A percentile compares a stretch with the other conserved stretches of the same genome.
Evolutionary conservation across 1,140 invertebrate genomes (phyloP).

Genomic region (Pristionchus pacificus): DNA sequence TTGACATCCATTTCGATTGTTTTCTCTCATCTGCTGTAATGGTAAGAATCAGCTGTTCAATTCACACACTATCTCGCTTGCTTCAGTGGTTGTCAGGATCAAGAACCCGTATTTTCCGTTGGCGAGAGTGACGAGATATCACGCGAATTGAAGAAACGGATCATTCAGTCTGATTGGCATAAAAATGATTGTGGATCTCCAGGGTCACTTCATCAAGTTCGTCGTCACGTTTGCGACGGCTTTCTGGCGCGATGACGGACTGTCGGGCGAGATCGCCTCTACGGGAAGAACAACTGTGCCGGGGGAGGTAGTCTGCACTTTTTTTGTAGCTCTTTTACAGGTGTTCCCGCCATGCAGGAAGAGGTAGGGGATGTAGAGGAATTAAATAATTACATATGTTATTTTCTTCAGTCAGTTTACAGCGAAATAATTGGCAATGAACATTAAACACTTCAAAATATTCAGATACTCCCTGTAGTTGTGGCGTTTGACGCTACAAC

Average conservation of each 20-base stretch:
- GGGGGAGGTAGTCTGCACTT: conserved; percentile 9
- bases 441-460: not conserved
- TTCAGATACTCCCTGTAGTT: conserved; percentile 19
- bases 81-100: no score
- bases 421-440: no score
- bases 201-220: conserved; percentile 30
- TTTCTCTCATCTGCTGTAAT: no score
- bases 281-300: conserved; percentile 23
- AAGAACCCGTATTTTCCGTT: no score
- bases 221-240: conserved; percentile 32
- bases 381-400: no score
- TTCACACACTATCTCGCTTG: no score
- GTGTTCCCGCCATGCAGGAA: not conserved
- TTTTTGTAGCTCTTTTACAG: not conserved
- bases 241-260: conserved; percentile 28
- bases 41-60: no score
- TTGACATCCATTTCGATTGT: no score
- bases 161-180: not conserved
- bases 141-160: no score
- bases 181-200: not conserved
- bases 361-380: no score
- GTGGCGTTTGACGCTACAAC: conserved; percentile 25
- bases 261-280: conserved; percentile 24
- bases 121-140: no score
- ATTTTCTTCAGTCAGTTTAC: no score